Conservation (phyloP, 2,113 vertebrate genomes). For the Regulus satrapa region DNA sequence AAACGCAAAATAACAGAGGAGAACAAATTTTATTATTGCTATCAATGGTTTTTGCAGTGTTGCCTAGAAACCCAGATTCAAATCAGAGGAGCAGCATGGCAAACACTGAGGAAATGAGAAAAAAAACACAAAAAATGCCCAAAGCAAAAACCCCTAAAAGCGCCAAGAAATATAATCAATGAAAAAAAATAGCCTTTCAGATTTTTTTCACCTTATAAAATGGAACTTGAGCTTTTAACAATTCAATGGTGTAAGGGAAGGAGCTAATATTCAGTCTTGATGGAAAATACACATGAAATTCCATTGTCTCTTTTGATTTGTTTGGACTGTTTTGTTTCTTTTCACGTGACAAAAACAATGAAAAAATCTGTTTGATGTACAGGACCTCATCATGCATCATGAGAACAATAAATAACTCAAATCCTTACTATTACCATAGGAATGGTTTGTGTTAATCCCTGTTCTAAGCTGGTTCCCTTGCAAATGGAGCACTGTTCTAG, state of each 20-base stretch:
- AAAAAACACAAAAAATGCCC: background rate
- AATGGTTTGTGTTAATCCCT: background rate
- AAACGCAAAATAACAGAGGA: background rate
- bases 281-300: background rate
- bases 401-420: constrained; percentile 19
- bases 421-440: background rate
- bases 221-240: background rate
- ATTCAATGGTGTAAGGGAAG: background rate
- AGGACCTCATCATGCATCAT: background rate
- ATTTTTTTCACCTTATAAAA: background rate
- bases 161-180: background rate
- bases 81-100: background rate
- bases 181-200: background rate
- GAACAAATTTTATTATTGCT: background rate
- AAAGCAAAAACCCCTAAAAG: background rate
- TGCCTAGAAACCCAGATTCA: background rate
- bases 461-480: background rate
- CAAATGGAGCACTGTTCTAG: background rate
- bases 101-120: background rate
- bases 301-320: background rate
- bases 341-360: background rate
- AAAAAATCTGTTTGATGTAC: background rate
- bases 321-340: constrained; percentile 11
- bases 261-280: background rate
- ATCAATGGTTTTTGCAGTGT: background rate